Conservation (phyloP, 2,797 vertebrate species). For the Pangasius macronema region DNA sequence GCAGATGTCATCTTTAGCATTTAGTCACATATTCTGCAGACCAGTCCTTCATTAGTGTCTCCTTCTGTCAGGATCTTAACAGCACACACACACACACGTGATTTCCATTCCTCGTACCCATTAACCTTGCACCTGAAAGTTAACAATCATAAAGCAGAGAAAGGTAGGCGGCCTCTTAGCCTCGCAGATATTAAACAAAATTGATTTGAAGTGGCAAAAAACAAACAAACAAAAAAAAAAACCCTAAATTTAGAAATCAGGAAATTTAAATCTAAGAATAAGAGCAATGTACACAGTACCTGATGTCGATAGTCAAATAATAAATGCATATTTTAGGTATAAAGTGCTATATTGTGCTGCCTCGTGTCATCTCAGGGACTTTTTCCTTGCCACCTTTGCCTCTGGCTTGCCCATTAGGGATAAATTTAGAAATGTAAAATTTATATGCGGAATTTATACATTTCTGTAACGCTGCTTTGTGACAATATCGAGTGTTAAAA, state of each 20-base stretch:
- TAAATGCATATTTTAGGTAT: neutral
- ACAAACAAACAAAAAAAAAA: neutral
- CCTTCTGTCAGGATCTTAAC: slow-evolving; percentile 43
- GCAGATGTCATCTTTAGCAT: slow-evolving; percentile 52
- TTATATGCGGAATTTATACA: neutral
- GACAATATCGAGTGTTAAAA: neutral
- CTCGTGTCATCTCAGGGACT: neutral
- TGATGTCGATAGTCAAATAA: neutral
- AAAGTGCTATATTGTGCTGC: neutral
- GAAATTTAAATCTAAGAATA: neutral
- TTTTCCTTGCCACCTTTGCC: neutral
- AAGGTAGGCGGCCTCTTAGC: neutral
- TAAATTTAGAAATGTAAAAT: neutral
- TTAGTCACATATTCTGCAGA: slow-evolving; percentile 46
- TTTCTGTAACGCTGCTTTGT: neutral
- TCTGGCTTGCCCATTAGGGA: neutral
- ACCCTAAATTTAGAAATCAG: neutral
- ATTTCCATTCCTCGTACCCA: slow-evolving; percentile 24
- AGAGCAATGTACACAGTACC: neutral
- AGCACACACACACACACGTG: slow-evolving; percentile 11
- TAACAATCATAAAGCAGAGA: neutral
- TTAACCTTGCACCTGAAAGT: slow-evolving; percentile 26
- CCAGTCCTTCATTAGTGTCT: slow-evolving; percentile 49
- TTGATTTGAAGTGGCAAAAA: neutral
- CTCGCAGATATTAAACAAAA: too few species aligned